Evolutionary conservation across 92 coral and sea anemone species (phyloP).

Genomic region (Plumapathes pennacea): DNA sequence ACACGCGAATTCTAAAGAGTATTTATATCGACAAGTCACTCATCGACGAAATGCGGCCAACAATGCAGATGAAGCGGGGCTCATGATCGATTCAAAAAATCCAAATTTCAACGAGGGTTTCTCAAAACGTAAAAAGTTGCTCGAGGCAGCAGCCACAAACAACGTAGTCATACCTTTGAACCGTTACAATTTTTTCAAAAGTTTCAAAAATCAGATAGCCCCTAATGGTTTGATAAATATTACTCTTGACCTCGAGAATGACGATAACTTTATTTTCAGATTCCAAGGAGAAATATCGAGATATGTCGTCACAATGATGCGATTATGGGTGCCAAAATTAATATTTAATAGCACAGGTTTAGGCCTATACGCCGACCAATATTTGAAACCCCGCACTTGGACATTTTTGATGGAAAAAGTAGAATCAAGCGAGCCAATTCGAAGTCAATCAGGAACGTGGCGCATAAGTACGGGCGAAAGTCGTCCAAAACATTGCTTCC

Average conservation of each 20-base stretch:
- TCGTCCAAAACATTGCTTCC: too few species aligned
- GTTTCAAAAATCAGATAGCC: slow-evolving; percentile 6
- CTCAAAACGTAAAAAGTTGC: not conserved
- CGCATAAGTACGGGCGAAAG: too few species aligned
- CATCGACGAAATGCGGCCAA: too few species aligned
- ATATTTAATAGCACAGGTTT: not conserved
- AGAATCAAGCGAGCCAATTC: too few species aligned
- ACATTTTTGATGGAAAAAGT: not conserved
- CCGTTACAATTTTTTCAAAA: slow-evolving; percentile 2
- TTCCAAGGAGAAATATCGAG: not conserved
- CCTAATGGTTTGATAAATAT: slow-evolving; percentile 6
- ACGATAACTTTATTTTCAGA: slow-evolving; percentile 6
- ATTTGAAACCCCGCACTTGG: not conserved
- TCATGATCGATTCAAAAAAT: too few species aligned
- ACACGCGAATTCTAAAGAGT: too few species aligned
- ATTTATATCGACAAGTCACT: too few species aligned
- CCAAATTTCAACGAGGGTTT: slow-evolving; percentile 14
- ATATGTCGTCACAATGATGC: not conserved
- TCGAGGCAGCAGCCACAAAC: not conserved
- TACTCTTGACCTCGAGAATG: not conserved
- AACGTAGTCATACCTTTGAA: slow-evolving; percentile 20
- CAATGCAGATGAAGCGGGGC: too few species aligned
- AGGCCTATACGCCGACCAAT: not conserved
- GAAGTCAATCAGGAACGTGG: too few species aligned
- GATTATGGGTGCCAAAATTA: slow-evolving; percentile 14